These are phyloP conservation scores for Vanessa tameamea DNA, from an alignment of 1,140 invertebrate species.

Conservation along the genomic window DNA sequence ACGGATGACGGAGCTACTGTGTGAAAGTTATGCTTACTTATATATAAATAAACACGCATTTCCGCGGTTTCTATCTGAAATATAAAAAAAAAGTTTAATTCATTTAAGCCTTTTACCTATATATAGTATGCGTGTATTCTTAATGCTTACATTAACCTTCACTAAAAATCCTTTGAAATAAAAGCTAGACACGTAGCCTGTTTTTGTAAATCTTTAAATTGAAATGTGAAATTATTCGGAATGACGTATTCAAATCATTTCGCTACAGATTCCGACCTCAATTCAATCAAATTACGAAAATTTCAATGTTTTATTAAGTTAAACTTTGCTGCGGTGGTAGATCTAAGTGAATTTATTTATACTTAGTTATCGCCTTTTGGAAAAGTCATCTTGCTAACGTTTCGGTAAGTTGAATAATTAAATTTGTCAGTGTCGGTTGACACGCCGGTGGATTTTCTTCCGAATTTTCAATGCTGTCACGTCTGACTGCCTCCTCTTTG, in stretches of 20 bases:
- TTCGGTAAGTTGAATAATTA: slow-evolving; percentile 80
- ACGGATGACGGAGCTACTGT: no score
- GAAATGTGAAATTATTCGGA: slow-evolving; percentile 48
- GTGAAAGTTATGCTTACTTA: no score
- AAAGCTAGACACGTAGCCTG: no score
- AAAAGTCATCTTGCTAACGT: slow-evolving; percentile 79
- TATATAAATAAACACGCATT: no score
- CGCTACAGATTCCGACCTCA: slow-evolving; percentile 64
- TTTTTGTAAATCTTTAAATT: slow-evolving; percentile 1
- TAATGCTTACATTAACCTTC: no score
- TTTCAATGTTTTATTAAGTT: slow-evolving; percentile 80
- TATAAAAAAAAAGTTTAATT: no score
- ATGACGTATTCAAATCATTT: slow-evolving; percentile 74
- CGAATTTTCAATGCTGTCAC: slow-evolving; percentile 68
- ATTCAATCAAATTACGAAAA: slow-evolving; percentile 75
- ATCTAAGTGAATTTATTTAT: slow-evolving; percentile 79
- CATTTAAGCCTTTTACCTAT: no score
- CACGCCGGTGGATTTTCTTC: slow-evolving; percentile 72
- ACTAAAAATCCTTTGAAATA: no score
- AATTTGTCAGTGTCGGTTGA: slow-evolving; percentile 78
- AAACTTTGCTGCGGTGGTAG: slow-evolving; percentile 76
- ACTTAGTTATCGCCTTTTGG: slow-evolving; percentile 77
- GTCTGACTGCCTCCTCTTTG: slow-evolving; percentile 50
- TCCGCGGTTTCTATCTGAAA: no score
- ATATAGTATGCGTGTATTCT: no score